Evolutionary conservation across 2,888 invertebrate species (phyloP), one percentile per base, ranked within the genome.

Genomic region (Stramonita haemastoma): DNA sequence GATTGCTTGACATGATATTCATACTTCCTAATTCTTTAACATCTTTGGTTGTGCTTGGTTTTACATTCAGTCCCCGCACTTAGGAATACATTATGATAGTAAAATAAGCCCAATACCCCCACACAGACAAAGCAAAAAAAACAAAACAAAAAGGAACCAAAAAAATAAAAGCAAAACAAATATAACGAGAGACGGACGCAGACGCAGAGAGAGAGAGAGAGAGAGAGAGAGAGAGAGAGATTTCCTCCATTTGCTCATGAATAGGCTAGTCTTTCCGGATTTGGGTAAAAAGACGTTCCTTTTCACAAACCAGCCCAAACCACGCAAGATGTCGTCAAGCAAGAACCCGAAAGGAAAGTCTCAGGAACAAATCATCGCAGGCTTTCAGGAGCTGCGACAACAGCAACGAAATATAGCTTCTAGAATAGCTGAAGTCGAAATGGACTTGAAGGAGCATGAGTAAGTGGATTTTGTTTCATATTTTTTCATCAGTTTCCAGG

Each of bases 381-480:
- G 98, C 90, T 99, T 99, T 96, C 98, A 99, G 96, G 97, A 97
- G 91, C 97, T 99, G 88, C 97, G 99, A 85, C 97, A 97, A 93
- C 99, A 99, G 95, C 99, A 99, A 96, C 97, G 98, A 94, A 97
- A 97, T 94, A 96, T 98, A 94, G 98, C 98, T 57, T 97, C 97
- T 93, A 99, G 99, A 97, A 97, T 99, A 91, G 97, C 98, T 0
- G 99, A 99, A 96, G 97, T 99, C 94, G 98, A 99, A 97, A 97
- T 98, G 97, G 99, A 99, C 96, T 97, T 98, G 91, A 98, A 98
- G 96, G 99, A 99, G 96, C 99, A 99, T 97, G 99, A 98, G 99
- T 99, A 96, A 92, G 94, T 91, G n/a, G 36, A n/a, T 87, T 34
- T 32, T 79, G 77, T 79, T 83, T 11, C 8, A 15, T 83, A 0